Percentiles rank a stretch among this genome's conserved stretches.
These are phyloP conservation scores for Halichondria panicea DNA, from an alignment of 37 sponge, comb jelly and placozoan species.

Conservation along the genomic window DNA sequence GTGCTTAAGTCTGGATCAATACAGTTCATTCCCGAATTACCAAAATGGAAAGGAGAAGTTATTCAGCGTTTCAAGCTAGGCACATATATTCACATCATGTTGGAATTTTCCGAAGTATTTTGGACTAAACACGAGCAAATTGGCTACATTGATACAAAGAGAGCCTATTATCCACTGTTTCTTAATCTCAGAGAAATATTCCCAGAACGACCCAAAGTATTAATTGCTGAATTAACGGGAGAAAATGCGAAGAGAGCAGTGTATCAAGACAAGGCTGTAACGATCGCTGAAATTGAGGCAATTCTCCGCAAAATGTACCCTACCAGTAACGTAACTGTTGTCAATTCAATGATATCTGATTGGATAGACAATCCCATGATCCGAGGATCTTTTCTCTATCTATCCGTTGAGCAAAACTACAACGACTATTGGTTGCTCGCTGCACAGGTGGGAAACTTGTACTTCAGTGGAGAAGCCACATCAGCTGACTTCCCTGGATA, in stretches of 20 bases:
- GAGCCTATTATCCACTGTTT: conserved; percentile 43
- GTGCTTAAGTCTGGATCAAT: conserved; percentile 47
- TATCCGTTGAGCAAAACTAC: conserved; percentile 11
- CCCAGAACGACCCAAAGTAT: conserved; percentile 13
- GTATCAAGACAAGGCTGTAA: conserved; percentile 18
- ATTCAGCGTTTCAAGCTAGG: too few species aligned
- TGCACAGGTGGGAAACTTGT: conserved; percentile 37
- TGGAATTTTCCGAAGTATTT: too few species aligned
- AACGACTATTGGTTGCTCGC: background rate
- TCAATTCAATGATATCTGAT: conserved; percentile 36
- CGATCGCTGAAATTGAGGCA: conserved; percentile 26
- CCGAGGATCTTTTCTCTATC: conserved; percentile 39
- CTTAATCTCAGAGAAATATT: conserved; percentile 10
- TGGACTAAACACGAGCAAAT: too few species aligned
- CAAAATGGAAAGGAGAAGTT: too few species aligned
- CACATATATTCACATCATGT: too few species aligned
- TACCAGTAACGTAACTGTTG: conserved; percentile 11
- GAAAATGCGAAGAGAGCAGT: conserved; percentile 24
- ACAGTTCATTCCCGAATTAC: too few species aligned
- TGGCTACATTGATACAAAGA: background rate
- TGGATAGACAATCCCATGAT: conserved; percentile 57
- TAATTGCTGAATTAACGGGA: conserved; percentile 41
- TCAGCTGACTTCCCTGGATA: conserved; percentile 23
- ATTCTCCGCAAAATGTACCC: conserved; percentile 53
- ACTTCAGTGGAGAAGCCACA: conserved; percentile 73